Conservation (phyloP, 2,797 vertebrate species). For the Lagodon rhomboides region DNA sequence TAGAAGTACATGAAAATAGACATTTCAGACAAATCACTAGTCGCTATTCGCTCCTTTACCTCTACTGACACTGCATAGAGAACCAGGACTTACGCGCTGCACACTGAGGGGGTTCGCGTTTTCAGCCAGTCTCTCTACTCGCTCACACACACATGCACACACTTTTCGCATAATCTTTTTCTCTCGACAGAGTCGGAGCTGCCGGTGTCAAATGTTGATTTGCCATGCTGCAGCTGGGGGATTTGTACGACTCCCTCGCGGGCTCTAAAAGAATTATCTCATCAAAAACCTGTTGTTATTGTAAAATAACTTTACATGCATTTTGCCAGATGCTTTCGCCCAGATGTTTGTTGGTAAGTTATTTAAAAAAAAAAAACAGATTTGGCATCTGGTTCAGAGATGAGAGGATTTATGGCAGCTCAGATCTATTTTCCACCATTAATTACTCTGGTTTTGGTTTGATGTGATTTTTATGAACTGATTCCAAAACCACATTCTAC, state of each 20-base stretch:
- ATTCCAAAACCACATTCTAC: slow-evolving; percentile 12
- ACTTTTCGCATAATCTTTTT: slow-evolving; percentile 25
- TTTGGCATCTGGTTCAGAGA: slow-evolving; percentile 20
- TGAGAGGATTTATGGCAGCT: slow-evolving; percentile 15
- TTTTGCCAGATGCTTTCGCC: slow-evolving; percentile 24
- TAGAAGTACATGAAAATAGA: neutral
- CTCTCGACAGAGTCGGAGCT: slow-evolving; percentile 29
- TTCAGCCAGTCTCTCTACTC: slow-evolving; percentile 6
- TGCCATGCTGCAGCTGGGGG: slow-evolving; percentile 58
- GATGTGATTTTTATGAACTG: slow-evolving; percentile 1
- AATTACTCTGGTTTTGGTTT: neutral
- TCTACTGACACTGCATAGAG: neutral
- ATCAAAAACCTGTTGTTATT: slow-evolving; percentile 56
- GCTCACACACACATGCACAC: slow-evolving; percentile 23
- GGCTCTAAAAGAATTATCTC: slow-evolving; percentile 46
- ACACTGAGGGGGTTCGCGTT: slow-evolving; percentile 15
- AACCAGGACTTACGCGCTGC: neutral
- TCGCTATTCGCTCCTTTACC: neutral
- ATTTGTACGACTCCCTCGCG: slow-evolving; percentile 42
- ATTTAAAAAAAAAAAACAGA: slow-evolving; percentile 29
- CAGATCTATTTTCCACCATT: slow-evolving; percentile 19
- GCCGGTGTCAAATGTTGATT: slow-evolving; percentile 63
- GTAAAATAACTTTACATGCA: slow-evolving; percentile 39
- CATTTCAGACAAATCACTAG: no score
- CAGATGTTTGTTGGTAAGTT: slow-evolving; percentile 26